A percentile compares a stretch with the other conserved stretches of the same genome.
Evolutionary conservation across 2,888 invertebrate genomes (phyloP).

Genomic region (Ophion costatus): DNA sequence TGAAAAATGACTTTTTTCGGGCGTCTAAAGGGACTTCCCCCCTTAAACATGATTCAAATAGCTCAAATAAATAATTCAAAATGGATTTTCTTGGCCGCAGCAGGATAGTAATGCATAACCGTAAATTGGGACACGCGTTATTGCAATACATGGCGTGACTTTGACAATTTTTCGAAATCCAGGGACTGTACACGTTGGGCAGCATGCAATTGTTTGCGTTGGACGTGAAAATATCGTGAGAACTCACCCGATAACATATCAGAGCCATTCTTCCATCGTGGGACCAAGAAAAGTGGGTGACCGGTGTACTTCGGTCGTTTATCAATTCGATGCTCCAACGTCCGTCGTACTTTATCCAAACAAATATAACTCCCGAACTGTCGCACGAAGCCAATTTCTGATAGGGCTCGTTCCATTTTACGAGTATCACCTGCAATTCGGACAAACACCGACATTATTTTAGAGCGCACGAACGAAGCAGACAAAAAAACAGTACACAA

Average conservation of each 20-base stretch:
- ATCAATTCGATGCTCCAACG: constrained; percentile 99
- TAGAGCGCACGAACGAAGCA: not conserved
- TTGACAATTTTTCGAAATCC: constrained; percentile 1
- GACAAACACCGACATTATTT: constrained; percentile 23
- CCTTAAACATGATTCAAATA: not conserved
- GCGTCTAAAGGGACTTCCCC: no score
- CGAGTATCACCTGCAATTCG: constrained; percentile 91
- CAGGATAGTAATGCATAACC: not conserved
- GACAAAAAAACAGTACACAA: not conserved
- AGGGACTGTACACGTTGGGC: not conserved
- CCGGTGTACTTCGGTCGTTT: constrained; percentile 98
- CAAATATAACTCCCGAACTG: constrained; percentile 98
- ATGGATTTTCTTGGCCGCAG: not conserved
- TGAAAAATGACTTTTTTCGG: no score
- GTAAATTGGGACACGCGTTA: not conserved
- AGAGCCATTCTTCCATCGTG: constrained; percentile 99
- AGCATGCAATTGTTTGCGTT: constrained; percentile 10
- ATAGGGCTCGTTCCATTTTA: constrained; percentile 99
- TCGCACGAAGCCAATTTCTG: constrained; percentile 99
- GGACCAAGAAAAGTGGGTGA: constrained; percentile 99
- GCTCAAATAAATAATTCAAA: not conserved
- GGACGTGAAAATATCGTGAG: constrained; percentile 16
- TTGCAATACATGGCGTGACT: not conserved
- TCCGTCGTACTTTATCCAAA: constrained; percentile 99
- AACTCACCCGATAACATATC: constrained; percentile 95